Evolutionary conservation across 2,113 vertebrate genomes (phyloP).

Genomic region (Aramus guarauna): DNA sequence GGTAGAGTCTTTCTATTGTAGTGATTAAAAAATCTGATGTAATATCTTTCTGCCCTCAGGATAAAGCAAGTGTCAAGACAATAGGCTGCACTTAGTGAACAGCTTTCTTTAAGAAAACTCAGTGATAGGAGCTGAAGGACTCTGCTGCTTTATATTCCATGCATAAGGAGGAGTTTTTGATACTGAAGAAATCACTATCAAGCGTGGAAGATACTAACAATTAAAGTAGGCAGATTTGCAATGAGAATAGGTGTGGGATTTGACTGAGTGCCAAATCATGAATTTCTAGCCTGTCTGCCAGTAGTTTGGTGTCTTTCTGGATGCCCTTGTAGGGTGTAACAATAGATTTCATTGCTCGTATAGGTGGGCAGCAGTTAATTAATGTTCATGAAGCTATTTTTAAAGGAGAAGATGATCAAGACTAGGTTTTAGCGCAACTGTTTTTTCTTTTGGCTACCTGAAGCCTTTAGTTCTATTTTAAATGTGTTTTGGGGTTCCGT

Average conservation of each 20-base stretch:
- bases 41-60: neutral
- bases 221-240: neutral
- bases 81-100: neutral
- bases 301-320: slow-evolving; percentile 52
- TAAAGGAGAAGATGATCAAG: neutral
- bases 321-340: slow-evolving; percentile 47
- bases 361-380: neutral
- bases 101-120: neutral
- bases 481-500: neutral
- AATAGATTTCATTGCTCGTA: neutral
- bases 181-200: neutral
- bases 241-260: slow-evolving; percentile 35
- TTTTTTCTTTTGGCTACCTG: neutral
- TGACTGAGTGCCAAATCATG: slow-evolving; percentile 40
- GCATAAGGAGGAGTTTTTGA: neutral
- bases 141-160: neutral
- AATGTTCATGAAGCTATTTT: neutral
- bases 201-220: neutral
- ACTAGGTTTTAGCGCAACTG: neutral
- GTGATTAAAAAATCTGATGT: neutral
- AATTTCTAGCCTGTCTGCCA: slow-evolving; percentile 39
- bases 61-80: neutral
- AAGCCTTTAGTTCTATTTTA: neutral
- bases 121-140: neutral
- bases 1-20: neutral